phyloP scores from a whole-genome alignment of 2,113 vertebrate species.

The Meles meles region DNA sequence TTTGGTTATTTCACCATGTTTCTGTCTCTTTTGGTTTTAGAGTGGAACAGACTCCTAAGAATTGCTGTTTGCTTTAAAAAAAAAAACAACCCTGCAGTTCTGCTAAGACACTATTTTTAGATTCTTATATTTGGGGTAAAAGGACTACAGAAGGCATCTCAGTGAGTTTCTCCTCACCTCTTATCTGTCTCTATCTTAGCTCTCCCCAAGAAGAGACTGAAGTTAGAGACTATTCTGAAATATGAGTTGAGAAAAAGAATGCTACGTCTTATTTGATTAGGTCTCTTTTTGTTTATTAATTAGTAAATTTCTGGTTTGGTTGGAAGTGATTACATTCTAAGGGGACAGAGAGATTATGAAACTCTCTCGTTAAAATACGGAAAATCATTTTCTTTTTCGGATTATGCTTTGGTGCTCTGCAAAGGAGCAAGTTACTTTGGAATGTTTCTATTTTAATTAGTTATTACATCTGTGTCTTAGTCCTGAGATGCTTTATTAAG shows the following conservation, averaged over 20 bases:
- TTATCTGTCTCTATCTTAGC: not conserved
- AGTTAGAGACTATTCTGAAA: slow-evolving; percentile 7
- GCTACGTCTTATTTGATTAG: slow-evolving; percentile 5
- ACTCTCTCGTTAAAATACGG: not conserved
- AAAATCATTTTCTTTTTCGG: slow-evolving; percentile 20
- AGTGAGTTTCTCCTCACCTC: not conserved
- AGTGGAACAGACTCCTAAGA: slow-evolving; percentile 16
- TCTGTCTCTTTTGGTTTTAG: slow-evolving; percentile 39
- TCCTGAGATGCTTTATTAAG: slow-evolving; percentile 8
- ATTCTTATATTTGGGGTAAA: not conserved
- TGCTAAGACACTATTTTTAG: slow-evolving; percentile 15
- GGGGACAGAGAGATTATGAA: not conserved
- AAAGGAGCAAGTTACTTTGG: slow-evolving; percentile 10
- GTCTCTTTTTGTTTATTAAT: not conserved
- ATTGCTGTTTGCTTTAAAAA: not conserved
- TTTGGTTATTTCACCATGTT: slow-evolving; percentile 48
- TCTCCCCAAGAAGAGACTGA: not conserved
- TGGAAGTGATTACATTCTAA: not conserved
- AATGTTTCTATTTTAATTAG: slow-evolving; percentile 20
- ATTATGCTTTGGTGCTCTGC: not conserved
- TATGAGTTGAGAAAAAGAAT: not conserved
- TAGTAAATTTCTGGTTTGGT: slow-evolving; percentile 22
- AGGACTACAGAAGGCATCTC: not conserved
- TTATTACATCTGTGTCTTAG: not conserved
- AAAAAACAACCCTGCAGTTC: not conserved